These are phyloP conservation scores for Mustela lutreola DNA, from an alignment of 2,113 vertebrate species.

Conservation along the genomic window DNA sequence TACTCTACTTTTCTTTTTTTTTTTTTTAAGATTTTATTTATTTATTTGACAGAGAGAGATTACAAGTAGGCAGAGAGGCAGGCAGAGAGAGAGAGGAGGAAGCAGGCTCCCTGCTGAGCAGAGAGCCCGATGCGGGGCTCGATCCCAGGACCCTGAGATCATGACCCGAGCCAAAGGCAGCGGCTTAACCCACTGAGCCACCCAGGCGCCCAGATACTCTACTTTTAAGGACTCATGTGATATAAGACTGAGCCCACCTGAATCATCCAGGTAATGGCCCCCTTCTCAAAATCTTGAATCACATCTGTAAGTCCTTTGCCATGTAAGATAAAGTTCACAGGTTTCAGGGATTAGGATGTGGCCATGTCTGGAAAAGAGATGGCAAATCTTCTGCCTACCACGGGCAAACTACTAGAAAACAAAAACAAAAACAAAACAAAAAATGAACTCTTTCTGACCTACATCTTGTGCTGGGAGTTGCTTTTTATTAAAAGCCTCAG, in stretches of 20 bases:
- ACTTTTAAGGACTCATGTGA: neutral
- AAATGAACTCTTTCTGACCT: neutral
- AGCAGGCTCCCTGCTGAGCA: too few species aligned
- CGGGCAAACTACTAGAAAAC: too few species aligned
- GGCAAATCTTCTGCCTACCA: neutral
- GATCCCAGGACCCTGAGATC: too few species aligned
- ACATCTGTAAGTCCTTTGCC: neutral
- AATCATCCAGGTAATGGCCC: neutral
- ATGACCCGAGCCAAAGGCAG: too few species aligned
- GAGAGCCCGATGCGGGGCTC: too few species aligned
- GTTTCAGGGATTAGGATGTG: neutral
- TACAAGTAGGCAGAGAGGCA: too few species aligned
- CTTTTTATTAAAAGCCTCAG: neutral
- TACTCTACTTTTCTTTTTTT: neutral
- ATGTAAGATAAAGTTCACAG: neutral
- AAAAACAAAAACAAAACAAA: too few species aligned
- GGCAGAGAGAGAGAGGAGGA: too few species aligned
- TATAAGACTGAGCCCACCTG: neutral
- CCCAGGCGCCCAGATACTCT: neutral
- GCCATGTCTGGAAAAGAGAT: neutral
- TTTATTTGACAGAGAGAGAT: too few species aligned
- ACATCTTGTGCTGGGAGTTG: neutral
- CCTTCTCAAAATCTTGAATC: neutral
- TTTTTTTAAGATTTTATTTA: too few species aligned
- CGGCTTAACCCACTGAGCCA: too few species aligned